Evolutionary conservation across 2,888 invertebrate species (phyloP), one percentile per base, ranked within the genome.

Genomic region (Mesodorylaimus sp.): DNA sequence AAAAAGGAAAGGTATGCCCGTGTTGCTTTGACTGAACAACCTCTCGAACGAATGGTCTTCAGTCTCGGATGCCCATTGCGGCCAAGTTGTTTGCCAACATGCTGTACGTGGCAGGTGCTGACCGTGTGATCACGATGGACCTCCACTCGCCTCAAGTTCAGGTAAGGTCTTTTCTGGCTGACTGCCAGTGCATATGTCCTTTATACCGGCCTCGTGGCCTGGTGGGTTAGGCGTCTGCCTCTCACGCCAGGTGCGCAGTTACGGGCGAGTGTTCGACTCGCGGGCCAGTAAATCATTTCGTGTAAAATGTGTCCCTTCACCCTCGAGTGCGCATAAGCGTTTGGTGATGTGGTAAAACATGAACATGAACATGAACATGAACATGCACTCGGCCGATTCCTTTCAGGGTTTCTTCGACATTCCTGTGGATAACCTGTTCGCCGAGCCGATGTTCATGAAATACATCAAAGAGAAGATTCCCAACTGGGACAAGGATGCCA

Each of bases 71-170:
- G 16, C 89, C 89, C 2, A 91, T 89, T 57, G 85, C 87, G 0
- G 89, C 89, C 1, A 91, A 91, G 70, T 74, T 89, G 58, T 86
- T 91, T 47, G 89, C 89, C 13, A 91, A 91, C 70, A 89, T 91
- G 79, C 72, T 91, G 54, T 85, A 86, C 0, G 87, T 87, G 10
- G 84, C 89, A 38, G 89, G 89, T 2, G 87, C 89, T 2, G 88
- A 91, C 66, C 91, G 91, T 68, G 89, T 91, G 60, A 91, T 91
- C 62, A 91, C 89, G 16, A 89, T 91, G 88, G 89, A 91, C 68
- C 76, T 91, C 45, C 89, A 91, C 68, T 89, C 89, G 10, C 87
- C 87, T 23, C 89, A 91, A 73, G 91, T 91, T 59, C 89, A 89
- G 66, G 72, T 70, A 39, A 39, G 41, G 7, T 16, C n/a, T n/a